These are phyloP conservation scores for Epistrophella euchroma DNA, from an alignment of 2,888 invertebrate species.

Conservation along the genomic window DNA sequence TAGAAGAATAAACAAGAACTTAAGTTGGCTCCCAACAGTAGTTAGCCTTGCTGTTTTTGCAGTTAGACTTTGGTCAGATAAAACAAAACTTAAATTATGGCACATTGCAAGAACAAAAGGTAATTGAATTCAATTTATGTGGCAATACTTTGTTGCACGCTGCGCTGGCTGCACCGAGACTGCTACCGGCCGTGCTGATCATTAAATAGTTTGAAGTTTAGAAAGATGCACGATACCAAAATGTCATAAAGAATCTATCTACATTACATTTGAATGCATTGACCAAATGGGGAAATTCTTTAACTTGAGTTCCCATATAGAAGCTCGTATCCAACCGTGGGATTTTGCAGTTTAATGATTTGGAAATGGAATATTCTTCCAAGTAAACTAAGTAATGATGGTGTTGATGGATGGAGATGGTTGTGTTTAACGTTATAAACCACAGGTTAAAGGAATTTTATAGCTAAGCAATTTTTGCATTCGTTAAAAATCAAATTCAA, in stretches of 20 bases:
- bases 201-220: conserved; percentile 20
- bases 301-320: background rate
- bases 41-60: conserved; percentile 32
- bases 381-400: background rate
- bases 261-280: background rate
- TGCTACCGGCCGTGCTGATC: background rate
- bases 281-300: conserved; percentile 5
- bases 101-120: conserved; percentile 61
- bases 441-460: no score
- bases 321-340: background rate
- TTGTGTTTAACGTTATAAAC: no score
- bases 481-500: no score
- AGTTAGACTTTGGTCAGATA: conserved; percentile 32
- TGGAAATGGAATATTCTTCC: background rate
- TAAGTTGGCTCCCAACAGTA: conserved; percentile 30
- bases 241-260: conserved; percentile 25
- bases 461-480: no score
- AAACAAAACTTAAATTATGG: conserved; percentile 39
- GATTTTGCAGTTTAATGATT: background rate
- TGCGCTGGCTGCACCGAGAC: background rate
- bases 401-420: background rate
- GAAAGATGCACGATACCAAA: background rate
- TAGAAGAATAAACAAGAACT: conserved; percentile 64
- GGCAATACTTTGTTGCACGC: conserved; percentile 48
- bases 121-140: conserved; percentile 70